Evolutionary conservation across 2,797 vertebrate genomes (phyloP).

Genomic region (Lacerta viridis): DNA sequence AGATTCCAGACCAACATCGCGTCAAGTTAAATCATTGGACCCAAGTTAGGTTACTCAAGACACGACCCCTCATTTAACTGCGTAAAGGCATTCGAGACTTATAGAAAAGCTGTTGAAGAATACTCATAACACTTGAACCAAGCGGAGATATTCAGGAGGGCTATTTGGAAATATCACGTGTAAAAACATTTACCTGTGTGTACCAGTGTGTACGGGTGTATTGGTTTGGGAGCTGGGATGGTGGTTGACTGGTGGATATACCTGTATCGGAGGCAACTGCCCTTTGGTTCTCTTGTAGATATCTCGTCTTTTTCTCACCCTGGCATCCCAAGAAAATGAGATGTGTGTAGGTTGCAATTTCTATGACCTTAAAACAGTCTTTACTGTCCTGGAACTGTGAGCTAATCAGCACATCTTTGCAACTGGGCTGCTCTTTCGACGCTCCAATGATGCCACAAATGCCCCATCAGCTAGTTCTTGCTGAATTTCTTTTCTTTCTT

Average conservation of each 20-base stretch:
- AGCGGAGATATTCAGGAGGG: neutral
- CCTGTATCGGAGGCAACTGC: no score
- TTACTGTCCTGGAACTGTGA: conserved; percentile 74
- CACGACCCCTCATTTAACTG: neutral
- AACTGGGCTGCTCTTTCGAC: conserved; percentile 71
- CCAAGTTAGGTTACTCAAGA: neutral
- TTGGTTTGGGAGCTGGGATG: neutral
- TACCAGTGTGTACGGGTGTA: neutral
- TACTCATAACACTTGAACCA: neutral
- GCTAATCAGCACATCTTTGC: conserved; percentile 76
- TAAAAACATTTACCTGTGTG: neutral
- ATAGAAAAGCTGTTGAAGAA: no score
- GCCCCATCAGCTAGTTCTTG: conserved; percentile 73
- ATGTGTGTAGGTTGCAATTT: conserved; percentile 66
- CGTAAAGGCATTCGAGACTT: neutral
- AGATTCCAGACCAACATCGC: neutral
- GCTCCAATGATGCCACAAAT: conserved; percentile 74
- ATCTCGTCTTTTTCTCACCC: neutral
- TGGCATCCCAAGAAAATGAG: conserved; percentile 40
- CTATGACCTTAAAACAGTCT: conserved; percentile 77
- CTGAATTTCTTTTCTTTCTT: conserved; percentile 63
- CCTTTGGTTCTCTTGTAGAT: neutral
- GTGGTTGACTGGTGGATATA: neutral
- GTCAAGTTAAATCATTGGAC: neutral
- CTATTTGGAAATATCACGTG: neutral